Evolutionary conservation across 1,140 invertebrate genomes (phyloP).

Genomic region (Armadillidium nasatum): DNA sequence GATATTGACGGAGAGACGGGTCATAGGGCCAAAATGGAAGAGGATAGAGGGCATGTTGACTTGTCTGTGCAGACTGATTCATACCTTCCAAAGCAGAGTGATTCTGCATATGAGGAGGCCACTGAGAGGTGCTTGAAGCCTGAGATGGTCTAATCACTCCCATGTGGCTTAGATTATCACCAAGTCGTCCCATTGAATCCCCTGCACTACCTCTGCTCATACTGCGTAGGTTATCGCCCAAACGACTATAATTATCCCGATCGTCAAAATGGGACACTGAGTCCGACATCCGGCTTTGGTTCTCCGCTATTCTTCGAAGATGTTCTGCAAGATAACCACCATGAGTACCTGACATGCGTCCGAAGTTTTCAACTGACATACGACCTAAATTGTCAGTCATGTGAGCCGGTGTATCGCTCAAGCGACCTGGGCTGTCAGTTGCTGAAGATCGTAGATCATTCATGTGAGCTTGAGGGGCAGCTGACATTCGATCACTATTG

Average conservation of each 20-base stretch:
- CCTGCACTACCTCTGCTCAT: constrained; percentile 41
- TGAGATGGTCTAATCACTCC: constrained; percentile 43
- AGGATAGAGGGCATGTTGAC: constrained; percentile 42
- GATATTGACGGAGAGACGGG: constrained; percentile 41
- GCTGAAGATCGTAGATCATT: constrained; percentile 36
- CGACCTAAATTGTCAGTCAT: constrained; percentile 41
- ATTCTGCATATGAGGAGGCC: constrained; percentile 45
- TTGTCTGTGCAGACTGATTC: constrained; percentile 41
- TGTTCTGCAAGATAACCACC: constrained; percentile 43
- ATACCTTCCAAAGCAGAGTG: constrained; percentile 41
- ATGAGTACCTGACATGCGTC: constrained; percentile 39
- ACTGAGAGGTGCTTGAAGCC: constrained; percentile 43
- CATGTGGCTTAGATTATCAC: constrained; percentile 43
- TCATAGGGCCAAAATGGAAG: constrained; percentile 44
- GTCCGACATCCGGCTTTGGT: constrained; percentile 43
- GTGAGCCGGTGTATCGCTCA: constrained; percentile 38
- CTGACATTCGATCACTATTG: constrained; percentile 33
- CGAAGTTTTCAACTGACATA: constrained; percentile 43
- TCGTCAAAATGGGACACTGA: constrained; percentile 43
- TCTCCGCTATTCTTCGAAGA: constrained; percentile 41
- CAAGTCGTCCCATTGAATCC: constrained; percentile 41
- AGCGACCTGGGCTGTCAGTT: constrained; percentile 38
- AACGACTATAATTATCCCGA: constrained; percentile 38
- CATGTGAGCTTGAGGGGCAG: constrained; percentile 39
- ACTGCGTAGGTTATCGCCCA: constrained; percentile 40